Base-by-base conservation (phyloP, 2,113 vertebrate species). In the Planiliza haematocheilus region DNA sequence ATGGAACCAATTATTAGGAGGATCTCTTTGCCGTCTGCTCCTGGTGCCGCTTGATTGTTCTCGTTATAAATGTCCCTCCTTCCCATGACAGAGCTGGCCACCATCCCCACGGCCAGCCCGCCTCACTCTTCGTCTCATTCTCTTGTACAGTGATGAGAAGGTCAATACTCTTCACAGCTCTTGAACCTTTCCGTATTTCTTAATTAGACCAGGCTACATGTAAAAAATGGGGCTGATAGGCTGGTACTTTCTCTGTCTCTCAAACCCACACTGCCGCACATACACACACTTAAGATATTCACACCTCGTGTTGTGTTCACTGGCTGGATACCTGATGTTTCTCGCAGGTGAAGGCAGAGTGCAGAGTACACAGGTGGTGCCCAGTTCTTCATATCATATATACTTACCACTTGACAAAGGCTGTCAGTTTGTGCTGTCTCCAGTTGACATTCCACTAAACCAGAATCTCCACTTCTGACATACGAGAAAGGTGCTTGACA, bases 151-250 rank as follows among this genome's bases (percentile, higher is more conserved):
- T 46, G 68, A 88, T 84, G 89, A 92, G 91, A 91, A 95, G 93
- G 93, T 95, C 92, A 94, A 89, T 88, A 77, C 85, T 92, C 86
- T 85, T 91, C 85, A 88, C 79, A 90, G 80, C 87, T 88, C 86
- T 87, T 88, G 86, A 91, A 93, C 92, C 91, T 89, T 91, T 91
- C 82, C 87, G 88, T 86, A 93, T 92, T 91, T 91, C 93, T 94
- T 93, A 94, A 95, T 94, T 94, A 94, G 91, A 90, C 81, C 76
- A 86, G 88, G 80, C 77, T 72, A 45, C 73, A 86, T 91, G 85
- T 89, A 84, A 84, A 30, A 81, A 85, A 79, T 71, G 79, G 73
- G 82, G 67, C 65, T 36, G 64, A 83, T 82, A 66, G 74, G 81
- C 59, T 74, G 63, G 46, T 68, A 70, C 60, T 46, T 75, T 56